Base-by-base conservation (phyloP, 1,140 invertebrate genomes). In the Phocides pigmalion region DNA sequence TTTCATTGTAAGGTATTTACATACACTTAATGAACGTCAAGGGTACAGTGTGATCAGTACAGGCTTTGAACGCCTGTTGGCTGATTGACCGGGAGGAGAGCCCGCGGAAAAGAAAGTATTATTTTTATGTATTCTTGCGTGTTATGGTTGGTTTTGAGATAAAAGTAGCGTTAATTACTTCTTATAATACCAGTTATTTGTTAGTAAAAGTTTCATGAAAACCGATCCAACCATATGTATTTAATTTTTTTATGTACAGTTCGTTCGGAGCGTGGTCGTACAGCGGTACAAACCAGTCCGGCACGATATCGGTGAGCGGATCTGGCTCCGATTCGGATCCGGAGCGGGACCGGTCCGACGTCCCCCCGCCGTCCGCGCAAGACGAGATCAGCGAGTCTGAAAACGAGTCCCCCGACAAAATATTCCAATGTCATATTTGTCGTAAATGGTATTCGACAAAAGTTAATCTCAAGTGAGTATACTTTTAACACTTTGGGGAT, bases 361-460 rank as follows among this genome's bases (percentile, higher is more conserved):
- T 58, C 28, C 64, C 66, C 50, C 44, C 50, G 15, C 65, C 8
- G 22, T 8, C 59, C 32, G 71, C 53, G 0, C 72, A 74, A 46
- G 86, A 80, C 72, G 87, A 81, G 63, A 83, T 82, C 75, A 88
- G 77, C 75, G 87, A 86, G 71, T 83, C 77, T 1, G 89, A 90
- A 0, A 90, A 89, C 69, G 90, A 92, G 61, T 86, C 81, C 1
- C 72, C 87, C 0, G 90, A 92, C 64, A 92, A 92, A 66, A 89
- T 85, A 59, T 92, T 90, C 77, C 89, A 91, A 58, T 92, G 90
- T 53, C 84, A 89, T 59, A 76, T 88, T 4, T 92, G 90, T 56
- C 49, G 69, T 35, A 92, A 92, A 79, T 92, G 89, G 90, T 92
- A 91, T 53, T 90, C 88, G 2, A 90, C 90, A 0, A 74, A 80